phyloP scores from a whole-genome alignment of 1,140 invertebrate species.

The Magallana gigas region DNA sequence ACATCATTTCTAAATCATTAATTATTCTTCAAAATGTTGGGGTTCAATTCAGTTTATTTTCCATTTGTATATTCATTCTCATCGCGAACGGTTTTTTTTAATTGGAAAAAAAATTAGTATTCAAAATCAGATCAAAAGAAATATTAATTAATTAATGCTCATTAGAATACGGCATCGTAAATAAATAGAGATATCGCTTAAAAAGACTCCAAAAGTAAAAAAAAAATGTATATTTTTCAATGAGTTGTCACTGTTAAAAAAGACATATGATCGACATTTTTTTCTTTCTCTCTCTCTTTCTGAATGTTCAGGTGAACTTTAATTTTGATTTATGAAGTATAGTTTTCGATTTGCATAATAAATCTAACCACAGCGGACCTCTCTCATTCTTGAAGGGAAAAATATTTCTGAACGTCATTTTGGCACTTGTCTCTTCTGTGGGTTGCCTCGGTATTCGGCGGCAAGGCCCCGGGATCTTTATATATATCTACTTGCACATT shows the following conservation, averaged over 20 bases:
- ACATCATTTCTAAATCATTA: not conserved
- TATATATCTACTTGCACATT: not conserved
- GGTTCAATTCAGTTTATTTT: not conserved
- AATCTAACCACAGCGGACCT: conserved; percentile 14
- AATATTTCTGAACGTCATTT: not conserved
- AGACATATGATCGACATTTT: conserved; percentile 12
- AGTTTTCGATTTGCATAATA: conserved; percentile 32
- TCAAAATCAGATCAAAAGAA: not conserved
- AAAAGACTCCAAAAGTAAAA: not conserved
- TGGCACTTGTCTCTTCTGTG: not conserved
- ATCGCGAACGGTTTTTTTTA: no score
- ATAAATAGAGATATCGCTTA: not conserved
- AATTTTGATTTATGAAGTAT: conserved; percentile 29
- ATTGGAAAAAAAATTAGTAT: not conserved
- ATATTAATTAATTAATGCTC: conserved; percentile 1
- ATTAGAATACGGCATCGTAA: not conserved
- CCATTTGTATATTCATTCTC: not conserved
- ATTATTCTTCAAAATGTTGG: not conserved
- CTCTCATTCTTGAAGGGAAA: not conserved
- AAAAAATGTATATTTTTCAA: not conserved
- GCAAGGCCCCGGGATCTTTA: not conserved
- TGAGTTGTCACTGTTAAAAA: not conserved
- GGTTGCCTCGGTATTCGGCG: not conserved
- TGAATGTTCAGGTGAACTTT: conserved; percentile 7
- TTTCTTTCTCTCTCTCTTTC: not conserved